Evolutionary conservation across 2,888 invertebrate species (phyloP), one percentile per base, ranked within the genome.

Genomic region (Cactoblastis cactorum): DNA sequence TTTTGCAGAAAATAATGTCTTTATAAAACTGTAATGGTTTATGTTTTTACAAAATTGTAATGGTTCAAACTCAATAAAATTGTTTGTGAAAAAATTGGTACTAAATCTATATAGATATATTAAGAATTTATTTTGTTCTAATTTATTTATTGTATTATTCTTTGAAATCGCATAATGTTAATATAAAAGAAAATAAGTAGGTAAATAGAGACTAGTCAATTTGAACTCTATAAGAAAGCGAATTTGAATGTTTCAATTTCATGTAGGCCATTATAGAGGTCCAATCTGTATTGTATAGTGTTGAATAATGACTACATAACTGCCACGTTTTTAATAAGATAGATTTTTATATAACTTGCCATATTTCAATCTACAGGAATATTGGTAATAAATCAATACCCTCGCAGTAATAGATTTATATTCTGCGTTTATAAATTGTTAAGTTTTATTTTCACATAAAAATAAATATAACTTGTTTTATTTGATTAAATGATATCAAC

Each of bases 211-310:
- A 43, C 28, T 43, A 28, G 43, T 28, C 43, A 28, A 43, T 43
- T 43, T 22, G 3, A 43, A 32, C 14, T 32, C 15, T 17, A 43
- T 43, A 43, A 43, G 9, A 43, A 43, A 17, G 28, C 43, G 43
- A 43, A 32, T 43, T 43, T 28, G 28, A 8, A n/a, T 1, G 15
- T 15, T 43, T 28, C 28, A 24, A 24, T n/a, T n/a, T 43, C 28
- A 32, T 15, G 9, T 15, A 4, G 15, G 15, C 43, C 28, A 43
- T 17, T 15, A 14, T 28, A 43, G 28, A 11, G 43, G 43, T 43
- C 43, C 43, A 43, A 43, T 5, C 9, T 19, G 15, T 14, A 18
- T 14, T 18, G 14, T 28, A 14, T 43, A 43, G 15, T 28, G 11
- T 8, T 17, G 28, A 28, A 43, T 37, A 15, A 4, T 1, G 12